A percentile compares a stretch with the other conserved stretches of the same genome.
These are phyloP conservation scores for Drosophila virilis DNA, from an alignment of 1,140 invertebrate species.

Conservation along the genomic window DNA sequence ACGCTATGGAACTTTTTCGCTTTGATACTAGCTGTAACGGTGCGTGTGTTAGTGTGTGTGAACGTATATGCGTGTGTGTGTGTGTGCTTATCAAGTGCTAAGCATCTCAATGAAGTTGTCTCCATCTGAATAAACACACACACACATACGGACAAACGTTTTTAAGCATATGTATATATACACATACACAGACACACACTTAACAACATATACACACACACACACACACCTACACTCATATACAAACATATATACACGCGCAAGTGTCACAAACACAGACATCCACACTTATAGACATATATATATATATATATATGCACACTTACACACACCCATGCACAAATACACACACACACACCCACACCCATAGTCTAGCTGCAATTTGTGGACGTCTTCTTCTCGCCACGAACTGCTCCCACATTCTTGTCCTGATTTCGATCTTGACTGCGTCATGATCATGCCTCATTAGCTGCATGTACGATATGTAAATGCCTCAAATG, in stretches of 20 bases:
- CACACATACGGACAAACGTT: too few species aligned
- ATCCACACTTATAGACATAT: too few species aligned
- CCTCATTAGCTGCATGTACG: constrained; percentile 53
- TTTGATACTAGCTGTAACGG: neutral
- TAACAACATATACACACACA: neutral
- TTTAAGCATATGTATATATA: too few species aligned
- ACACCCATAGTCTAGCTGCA: neutral
- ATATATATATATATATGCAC: neutral
- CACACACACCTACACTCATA: too few species aligned
- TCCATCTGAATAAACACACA: neutral
- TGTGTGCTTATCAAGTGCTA: constrained; percentile 30
- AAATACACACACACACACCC: neutral
- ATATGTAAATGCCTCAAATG: constrained; percentile 21
- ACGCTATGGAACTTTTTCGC: neutral
- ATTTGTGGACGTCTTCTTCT: neutral
- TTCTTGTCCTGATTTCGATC: constrained; percentile 55
- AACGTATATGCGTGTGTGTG: neutral
- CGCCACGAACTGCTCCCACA: constrained; percentile 51
- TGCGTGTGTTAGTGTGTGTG: constrained; percentile 6
- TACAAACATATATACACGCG: too few species aligned
- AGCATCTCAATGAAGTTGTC: constrained; percentile 25
- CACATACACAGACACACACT: neutral
- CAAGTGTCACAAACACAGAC: too few species aligned
- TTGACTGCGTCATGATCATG: constrained; percentile 54
- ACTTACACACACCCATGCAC: too few species aligned